phyloP scores from a whole-genome alignment of 2,113 vertebrate genomes.

The Peucedramus taeniatus region DNA sequence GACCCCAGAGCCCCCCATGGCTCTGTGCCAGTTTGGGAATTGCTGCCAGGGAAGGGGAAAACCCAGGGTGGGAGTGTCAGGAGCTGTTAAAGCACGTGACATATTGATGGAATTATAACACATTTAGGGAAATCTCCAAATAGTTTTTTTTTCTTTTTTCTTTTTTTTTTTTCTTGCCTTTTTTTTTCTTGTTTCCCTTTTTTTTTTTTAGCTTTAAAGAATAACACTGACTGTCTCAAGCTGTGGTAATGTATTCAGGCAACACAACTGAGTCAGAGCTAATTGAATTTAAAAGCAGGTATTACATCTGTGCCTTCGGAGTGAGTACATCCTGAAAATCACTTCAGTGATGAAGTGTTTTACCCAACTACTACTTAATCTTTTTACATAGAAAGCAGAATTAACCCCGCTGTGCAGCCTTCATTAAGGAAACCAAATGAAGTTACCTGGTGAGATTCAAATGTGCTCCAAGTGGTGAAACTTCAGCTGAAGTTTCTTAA shows the following conservation, averaged over 20 bases:
- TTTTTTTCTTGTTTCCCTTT: neutral
- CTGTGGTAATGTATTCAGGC: constrained; percentile 73
- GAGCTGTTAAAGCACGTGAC: constrained; percentile 8
- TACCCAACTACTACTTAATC: constrained; percentile 42
- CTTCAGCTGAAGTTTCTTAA: constrained; percentile 41
- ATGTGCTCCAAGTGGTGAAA: constrained; percentile 15
- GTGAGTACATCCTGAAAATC: constrained; percentile 21
- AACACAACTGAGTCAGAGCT: constrained; percentile 68
- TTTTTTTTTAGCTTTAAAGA: constrained; percentile 7
- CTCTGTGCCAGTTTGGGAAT: rapidly evolving
- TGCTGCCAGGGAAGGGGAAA: neutral
- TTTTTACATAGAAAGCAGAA: constrained; percentile 8
- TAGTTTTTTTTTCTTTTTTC: neutral
- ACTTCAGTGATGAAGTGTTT: constrained; percentile 37
- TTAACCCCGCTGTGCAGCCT: neutral
- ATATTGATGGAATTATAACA: constrained; percentile 60
- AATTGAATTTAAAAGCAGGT: constrained; percentile 82
- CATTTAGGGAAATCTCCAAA: constrained; percentile 67
- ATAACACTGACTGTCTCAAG: constrained; percentile 50
- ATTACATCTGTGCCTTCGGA: constrained; percentile 68
- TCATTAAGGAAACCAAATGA: constrained; percentile 59
- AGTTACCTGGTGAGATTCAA: constrained; percentile 38
- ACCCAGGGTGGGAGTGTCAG: neutral
- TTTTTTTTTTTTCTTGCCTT: rapidly evolving
- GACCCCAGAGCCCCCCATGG: rapidly evolving